These are phyloP conservation scores for Corvus hawaiiensis DNA, from an alignment of 2,113 vertebrate species.

Conservation along the genomic window DNA sequence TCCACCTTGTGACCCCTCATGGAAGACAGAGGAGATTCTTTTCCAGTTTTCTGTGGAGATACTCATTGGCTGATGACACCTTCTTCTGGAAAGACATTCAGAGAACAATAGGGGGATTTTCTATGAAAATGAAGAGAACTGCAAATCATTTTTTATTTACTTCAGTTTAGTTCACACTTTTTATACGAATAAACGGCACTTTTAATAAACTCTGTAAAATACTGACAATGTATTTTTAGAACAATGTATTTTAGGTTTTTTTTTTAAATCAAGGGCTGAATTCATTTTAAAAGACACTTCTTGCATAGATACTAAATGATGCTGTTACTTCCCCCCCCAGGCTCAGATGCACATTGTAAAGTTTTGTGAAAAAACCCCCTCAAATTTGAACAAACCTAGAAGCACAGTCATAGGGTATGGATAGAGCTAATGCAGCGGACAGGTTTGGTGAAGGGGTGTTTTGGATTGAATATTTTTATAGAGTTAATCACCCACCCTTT, in stretches of 20 bases:
- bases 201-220: slow-evolving; percentile 81
- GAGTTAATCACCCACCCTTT: background rate
- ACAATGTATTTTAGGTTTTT: slow-evolving; percentile 52
- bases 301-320: background rate
- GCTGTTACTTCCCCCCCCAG: background rate
- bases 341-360: slow-evolving; percentile 37
- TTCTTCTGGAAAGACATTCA: background rate
- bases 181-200: slow-evolving; percentile 80
- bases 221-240: slow-evolving; percentile 73
- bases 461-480: background rate
- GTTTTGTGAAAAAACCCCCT: background rate
- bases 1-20: background rate
- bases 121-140: slow-evolving; percentile 35
- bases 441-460: background rate
- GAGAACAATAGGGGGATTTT: background rate
- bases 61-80: background rate
- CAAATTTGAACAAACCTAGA: background rate
- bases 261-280: slow-evolving; percentile 65
- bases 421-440: background rate
- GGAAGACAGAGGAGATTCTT: slow-evolving; percentile 25
- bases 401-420: background rate
- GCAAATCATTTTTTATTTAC: slow-evolving; percentile 14
- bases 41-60: background rate
- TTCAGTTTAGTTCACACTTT: slow-evolving; percentile 71
- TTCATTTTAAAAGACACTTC: slow-evolving; percentile 2